These are phyloP conservation scores for Perithous albicinctus DNA, from an alignment of 2,888 invertebrate species.

Conservation along the genomic window DNA sequence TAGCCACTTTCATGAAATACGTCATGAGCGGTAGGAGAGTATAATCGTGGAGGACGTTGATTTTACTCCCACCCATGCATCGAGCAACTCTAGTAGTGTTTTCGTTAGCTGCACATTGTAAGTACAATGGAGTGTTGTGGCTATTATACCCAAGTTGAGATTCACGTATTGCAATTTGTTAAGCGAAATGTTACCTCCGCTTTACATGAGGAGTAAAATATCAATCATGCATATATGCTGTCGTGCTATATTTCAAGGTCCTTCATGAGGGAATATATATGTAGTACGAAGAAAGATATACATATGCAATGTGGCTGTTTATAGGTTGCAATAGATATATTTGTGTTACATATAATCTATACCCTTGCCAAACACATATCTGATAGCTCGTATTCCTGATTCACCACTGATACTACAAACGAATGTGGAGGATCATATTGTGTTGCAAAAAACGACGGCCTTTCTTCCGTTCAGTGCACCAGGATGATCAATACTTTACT, in stretches of 20 bases:
- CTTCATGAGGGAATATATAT: background rate
- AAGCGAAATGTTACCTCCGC: background rate
- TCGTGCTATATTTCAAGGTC: background rate
- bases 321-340: too few relatives aligned
- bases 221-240: background rate
- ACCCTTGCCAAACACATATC: too few relatives aligned
- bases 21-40: slow-evolving; percentile 50
- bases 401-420: too few relatives aligned
- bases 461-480: too few relatives aligned
- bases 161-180: slow-evolving; percentile 10
- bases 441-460: too few relatives aligned
- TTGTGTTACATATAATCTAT: too few relatives aligned
- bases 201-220: background rate
- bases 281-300: too few relatives aligned
- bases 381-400: too few relatives aligned
- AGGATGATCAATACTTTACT: too few relatives aligned
- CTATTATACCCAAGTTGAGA: background rate
- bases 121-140: background rate
- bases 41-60: slow-evolving; percentile 49
- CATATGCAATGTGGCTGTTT: too few relatives aligned
- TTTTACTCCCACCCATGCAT: slow-evolving; percentile 21
- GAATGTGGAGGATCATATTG: too few relatives aligned
- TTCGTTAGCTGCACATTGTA: slow-evolving; percentile 12
- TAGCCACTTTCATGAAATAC: slow-evolving; percentile 57
- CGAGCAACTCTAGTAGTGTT: slow-evolving; percentile 16